These are phyloP conservation scores for Cydia amplana DNA, from an alignment of 1,140 invertebrate genomes.

Conservation along the genomic window DNA sequence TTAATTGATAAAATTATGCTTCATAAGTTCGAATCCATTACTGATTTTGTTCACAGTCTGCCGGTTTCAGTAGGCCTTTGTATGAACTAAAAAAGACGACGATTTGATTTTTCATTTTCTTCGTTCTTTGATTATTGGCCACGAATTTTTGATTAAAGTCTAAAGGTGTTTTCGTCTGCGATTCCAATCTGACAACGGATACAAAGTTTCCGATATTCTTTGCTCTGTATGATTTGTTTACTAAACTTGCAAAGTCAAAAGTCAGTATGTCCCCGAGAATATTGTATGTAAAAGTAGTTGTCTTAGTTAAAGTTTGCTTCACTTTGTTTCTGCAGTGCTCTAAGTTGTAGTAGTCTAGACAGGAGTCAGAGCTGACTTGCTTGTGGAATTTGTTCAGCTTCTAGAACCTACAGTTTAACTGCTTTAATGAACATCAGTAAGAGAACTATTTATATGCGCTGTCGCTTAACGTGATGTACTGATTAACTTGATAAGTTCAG, in stretches of 20 bases:
- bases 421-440: slow-evolving; percentile 21
- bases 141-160: slow-evolving; percentile 14
- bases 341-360: slow-evolving; percentile 29
- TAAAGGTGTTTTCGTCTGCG: not conserved
- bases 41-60: slow-evolving; percentile 43
- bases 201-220: not conserved
- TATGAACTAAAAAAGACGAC: not conserved
- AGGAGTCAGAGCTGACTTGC: slow-evolving; percentile 23
- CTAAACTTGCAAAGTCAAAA: slow-evolving; percentile 22
- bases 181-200: not conserved
- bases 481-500: slow-evolving; percentile 1
- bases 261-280: slow-evolving; percentile 22
- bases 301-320: slow-evolving; percentile 31
- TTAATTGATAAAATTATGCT: slow-evolving; percentile 54
- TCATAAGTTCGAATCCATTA: slow-evolving; percentile 54
- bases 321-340: slow-evolving; percentile 31
- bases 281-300: slow-evolving; percentile 31
- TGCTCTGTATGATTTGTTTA: slow-evolving; percentile 4
- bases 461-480: not conserved
- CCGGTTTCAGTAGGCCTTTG: slow-evolving; percentile 30
- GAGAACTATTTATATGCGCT: slow-evolving; percentile 17
- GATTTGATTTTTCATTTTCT: slow-evolving; percentile 34
- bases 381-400: slow-evolving; percentile 28
- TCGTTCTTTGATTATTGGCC: slow-evolving; percentile 19
- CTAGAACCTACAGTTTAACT: slow-evolving; percentile 13